Base-by-base conservation (phyloP, 2,113 vertebrate species). In the Leucosticte australis region DNA sequence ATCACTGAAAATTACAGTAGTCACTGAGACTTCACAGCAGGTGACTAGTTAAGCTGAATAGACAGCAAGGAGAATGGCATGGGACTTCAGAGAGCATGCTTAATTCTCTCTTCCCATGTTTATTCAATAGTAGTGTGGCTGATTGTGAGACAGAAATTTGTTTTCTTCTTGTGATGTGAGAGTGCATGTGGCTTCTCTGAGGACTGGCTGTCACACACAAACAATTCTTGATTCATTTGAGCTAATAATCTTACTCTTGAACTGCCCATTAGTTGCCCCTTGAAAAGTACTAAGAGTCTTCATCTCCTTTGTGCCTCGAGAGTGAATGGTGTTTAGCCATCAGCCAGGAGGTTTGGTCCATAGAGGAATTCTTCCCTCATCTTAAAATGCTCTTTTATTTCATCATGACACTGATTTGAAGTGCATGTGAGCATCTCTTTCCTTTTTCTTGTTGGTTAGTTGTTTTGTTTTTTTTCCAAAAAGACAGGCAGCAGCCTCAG, bases 251-350 rank as follows among this genome's bases (percentile, higher is more conserved):
- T 65, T 67, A 46, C 22, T 92, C 59, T 57, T 68, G 68, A 91
- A 46, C 23, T 90, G 67, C 27, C 46, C 24, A 4, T 87, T 85
- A 83, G 44, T 47, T 90, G 30, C 21, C 14, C 31, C 6, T n/a
- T 92, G 85, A 92, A 94, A 94, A 83, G 95, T 77, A 56, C 82
- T 13, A 11, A 67, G 90, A n/a, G 49, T 59, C 71, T 73, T 87
- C 60, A 24, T 90, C 82, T 88, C 79, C 60, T 95, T 90, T 96
- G 52, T 86, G 49, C 41, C 1, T 1, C 42, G 5, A 39, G 39
- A 56, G 30, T 64, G 52, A 94, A 87, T 90, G 30, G 26, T 78
- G 44, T 67, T 76, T 47, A 89, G 26, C 26, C 30, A 21, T 37
- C n/a, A 59, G 46, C n/a, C 10, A 5, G 30, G 70, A 87, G 26